Conservation (phyloP, 2,113 vertebrate species). For the Crotophaga sulcirostris region DNA sequence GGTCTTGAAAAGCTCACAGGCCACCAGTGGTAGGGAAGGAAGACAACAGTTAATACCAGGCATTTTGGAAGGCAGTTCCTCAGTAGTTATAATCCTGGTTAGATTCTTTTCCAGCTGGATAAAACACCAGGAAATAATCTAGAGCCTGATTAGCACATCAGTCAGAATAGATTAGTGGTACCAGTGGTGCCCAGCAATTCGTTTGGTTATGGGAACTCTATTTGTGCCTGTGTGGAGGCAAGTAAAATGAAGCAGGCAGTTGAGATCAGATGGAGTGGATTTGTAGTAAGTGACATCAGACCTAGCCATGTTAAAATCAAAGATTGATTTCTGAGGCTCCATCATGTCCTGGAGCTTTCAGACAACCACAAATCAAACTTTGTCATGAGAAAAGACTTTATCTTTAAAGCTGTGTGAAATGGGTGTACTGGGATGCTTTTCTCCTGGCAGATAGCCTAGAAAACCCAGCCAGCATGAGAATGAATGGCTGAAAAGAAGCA, state of each 20-base stretch:
- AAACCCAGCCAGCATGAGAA: neutral
- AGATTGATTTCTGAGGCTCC: neutral
- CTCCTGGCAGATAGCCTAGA: neutral
- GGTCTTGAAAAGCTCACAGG: neutral
- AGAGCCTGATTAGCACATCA: neutral
- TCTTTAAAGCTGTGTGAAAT: neutral
- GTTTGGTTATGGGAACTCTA: neutral
- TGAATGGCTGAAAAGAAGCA: neutral
- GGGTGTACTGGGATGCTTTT: neutral
- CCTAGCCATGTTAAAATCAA: neutral
- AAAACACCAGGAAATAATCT: neutral
- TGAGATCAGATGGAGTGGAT: neutral
- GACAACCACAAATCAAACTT: neutral
- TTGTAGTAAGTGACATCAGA: neutral
- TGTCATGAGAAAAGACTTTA: neutral
- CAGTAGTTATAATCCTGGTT: neutral
- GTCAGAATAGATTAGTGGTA: neutral
- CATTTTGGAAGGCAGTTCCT: neutral
- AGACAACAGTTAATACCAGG: neutral
- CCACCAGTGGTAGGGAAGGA: neutral
- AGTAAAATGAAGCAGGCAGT: neutral
- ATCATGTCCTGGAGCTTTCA: neutral
- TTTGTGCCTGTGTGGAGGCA: neutral
- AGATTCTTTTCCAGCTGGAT: neutral
- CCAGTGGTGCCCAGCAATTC: neutral